Evolutionary conservation across 2,113 vertebrate genomes (phyloP), one percentile per base, ranked within the genome.

Genomic region (Austrofundulus limnaeus): DNA sequence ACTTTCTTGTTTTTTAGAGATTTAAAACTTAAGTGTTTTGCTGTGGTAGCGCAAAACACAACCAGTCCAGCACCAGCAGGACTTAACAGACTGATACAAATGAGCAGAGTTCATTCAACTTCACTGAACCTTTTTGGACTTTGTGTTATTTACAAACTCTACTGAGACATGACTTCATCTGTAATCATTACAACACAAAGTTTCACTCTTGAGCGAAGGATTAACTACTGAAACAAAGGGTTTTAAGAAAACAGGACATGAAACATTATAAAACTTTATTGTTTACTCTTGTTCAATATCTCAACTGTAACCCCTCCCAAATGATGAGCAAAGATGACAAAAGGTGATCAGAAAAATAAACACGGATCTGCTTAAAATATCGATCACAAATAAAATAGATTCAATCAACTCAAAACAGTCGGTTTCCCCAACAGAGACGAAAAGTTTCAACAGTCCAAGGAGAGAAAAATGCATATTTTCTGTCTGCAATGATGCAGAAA

Each of bases 261-360:
- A 21, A 5, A 75, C 57, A 60, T 84, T 84, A 87, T 78, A 88
- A 85, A 80, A 75, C 19, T 85, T 87, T 89, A 89, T 90, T 90
- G 13, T 73, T 69, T 52, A 23, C 43, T 75, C 31, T 60, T 41
- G 58, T 67, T 47, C 52, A 63, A 61, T 68, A 48, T 65, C 16
- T n/a, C 61, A 75, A 72, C 19, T 50, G 14, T 46, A 81, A 64
- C 71, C 66, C 25, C 41, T 68, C 46, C 67, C 58, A 72, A 75
- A 74, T 28, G 34, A 82, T 72, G 42, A 72, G 31, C 51, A 54
- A 80, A 49, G 50, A 49, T 34, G 45, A 21, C 25, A 17, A 28
- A 59, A 47, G 48, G 51, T 23, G 31, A 69, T 21, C 54, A 57
- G 66, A 48, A 2, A 55, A 45, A 61, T 12, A 0, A 6, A 23